A percentile compares a stretch with the other conserved stretches of the same genome.
phyloP scores from a whole-genome alignment of 2,113 vertebrate genomes.

The Phoxinus phoxinus region DNA sequence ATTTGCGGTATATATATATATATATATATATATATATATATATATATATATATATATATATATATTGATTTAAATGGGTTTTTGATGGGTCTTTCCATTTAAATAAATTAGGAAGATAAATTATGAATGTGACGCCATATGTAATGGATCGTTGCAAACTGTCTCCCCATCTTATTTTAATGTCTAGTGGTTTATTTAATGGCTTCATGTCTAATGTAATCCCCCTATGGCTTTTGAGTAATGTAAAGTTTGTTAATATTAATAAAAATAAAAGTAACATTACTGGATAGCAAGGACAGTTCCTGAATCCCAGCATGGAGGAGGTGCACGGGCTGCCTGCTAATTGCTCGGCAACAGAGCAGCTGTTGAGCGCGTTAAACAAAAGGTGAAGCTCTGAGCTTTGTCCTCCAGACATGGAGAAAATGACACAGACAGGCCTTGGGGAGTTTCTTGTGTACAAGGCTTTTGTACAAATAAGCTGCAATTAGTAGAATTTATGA shows the following conservation, averaged over 20 bases:
- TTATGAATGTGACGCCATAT: constrained; percentile 53
- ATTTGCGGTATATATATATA: no score
- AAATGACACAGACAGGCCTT: constrained; percentile 13
- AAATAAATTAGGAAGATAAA: constrained; percentile 51
- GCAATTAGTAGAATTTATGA: constrained; percentile 44
- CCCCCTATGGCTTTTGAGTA: constrained; percentile 22
- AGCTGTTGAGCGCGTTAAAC: constrained; percentile 17
- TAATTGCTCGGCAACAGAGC: constrained; percentile 31
- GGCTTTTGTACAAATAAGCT: constrained; percentile 33
- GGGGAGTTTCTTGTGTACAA: constrained; percentile 26
- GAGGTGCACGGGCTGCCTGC: constrained; percentile 13
- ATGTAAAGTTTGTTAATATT: constrained; percentile 59
- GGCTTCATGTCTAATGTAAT: not conserved
- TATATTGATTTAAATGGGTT: no score
- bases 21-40: no score
- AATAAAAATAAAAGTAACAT: constrained; percentile 47
- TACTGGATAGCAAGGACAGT: constrained; percentile 53
- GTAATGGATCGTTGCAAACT: constrained; percentile 53
- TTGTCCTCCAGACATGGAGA: constrained; percentile 28
- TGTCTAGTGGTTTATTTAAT: constrained; percentile 30
- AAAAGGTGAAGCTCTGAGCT: constrained; percentile 17
- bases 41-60: not conserved
- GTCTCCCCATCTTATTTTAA: constrained; percentile 37
- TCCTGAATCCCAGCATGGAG: not conserved
- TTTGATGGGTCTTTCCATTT: constrained; percentile 25